Base-by-base conservation (phyloP, 2,797 vertebrate genomes). In the Scleropages formosus region DNA sequence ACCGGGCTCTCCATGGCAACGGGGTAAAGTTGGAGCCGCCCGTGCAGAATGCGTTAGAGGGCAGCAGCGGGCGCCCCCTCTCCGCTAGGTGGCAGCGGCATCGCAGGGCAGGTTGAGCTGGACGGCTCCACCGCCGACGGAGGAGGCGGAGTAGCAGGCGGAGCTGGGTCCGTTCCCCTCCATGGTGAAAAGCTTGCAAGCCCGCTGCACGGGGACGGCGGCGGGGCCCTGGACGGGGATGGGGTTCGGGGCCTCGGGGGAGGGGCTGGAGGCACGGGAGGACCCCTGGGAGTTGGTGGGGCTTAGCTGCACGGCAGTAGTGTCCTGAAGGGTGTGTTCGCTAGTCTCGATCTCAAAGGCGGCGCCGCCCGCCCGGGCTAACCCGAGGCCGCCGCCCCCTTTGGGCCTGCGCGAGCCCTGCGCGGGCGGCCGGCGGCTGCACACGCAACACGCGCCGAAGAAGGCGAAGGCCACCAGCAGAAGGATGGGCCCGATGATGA, bases 291-390 rank as follows among this genome's bases (percentile, higher is more conserved):
- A 96, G 78, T 93, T 93, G 15, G 93, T 93, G 44, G 95, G 95
- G 87, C 96, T 97, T 66, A 97, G 91, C 88, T 96, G 96, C 61
- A 98, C 90, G 0, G 94, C 94, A 0, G 95, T 98, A 26, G 96
- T 96, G 82, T 98, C 96, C 90, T 96, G 96, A 61, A 95, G 91
- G 0, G 95, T 96, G 88, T 96, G 95, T 79, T 98, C 96, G 0
- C 96, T 97, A 22, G 93, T 95, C 86, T 98, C 96, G 78, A 97
- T 95, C 78, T 98, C 96, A 22, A 97, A 95, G 4, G 93, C 90
- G 0, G 91, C 92, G 1, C 85, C 86, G 12, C 93, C 92, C 8
- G 91, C 85, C 77, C 87, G 88, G 83, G 94, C 88, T 75, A 94
- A 87, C 0, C 92, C 92, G 61, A 89, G 92, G 78, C 88, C 91